Evolutionary conservation across 2,797 vertebrate genomes (phyloP).

Genomic region (Diplodus puntazzo): DNA sequence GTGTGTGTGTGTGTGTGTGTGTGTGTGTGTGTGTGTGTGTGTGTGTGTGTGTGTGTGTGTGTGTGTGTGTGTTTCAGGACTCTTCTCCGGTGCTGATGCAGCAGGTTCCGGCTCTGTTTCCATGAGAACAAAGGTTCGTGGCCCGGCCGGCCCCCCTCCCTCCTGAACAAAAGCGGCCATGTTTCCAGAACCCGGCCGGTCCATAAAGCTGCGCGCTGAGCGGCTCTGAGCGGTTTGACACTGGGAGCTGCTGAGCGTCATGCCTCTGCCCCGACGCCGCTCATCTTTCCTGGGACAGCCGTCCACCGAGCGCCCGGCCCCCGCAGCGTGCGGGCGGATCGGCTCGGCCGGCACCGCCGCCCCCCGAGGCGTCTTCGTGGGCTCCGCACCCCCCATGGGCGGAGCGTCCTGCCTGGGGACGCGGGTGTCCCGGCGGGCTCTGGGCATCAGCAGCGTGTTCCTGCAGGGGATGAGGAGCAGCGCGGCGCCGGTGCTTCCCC

Average conservation of each 20-base stretch:
- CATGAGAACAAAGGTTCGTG: conserved; percentile 56
- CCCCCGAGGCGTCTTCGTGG: conserved; percentile 61
- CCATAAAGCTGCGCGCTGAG: conserved; percentile 74
- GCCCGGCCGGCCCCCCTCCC: conserved; percentile 6
- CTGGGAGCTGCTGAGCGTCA: conserved; percentile 61
- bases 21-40: no score
- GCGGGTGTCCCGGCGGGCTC: conserved; percentile 90
- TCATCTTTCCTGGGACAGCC: conserved; percentile 89
- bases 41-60: background rate
- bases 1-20: background rate
- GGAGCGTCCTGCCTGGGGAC: conserved; percentile 86
- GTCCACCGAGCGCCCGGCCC: conserved; percentile 63
- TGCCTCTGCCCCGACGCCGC: conserved; percentile 91
- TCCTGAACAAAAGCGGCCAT: conserved; percentile 79
- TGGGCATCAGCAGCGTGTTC: conserved; percentile 96
- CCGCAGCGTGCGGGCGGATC: conserved; percentile 68
- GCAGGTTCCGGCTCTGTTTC: conserved; percentile 49
- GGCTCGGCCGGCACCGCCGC: conserved; percentile 27
- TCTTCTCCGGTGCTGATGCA: conserved; percentile 87
- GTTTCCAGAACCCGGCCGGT: conserved; percentile 88
- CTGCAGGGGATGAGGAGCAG: conserved; percentile 92
- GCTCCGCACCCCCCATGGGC: conserved; percentile 37
- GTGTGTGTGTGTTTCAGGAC: conserved; percentile 70
- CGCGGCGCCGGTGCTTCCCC: conserved; percentile 76
- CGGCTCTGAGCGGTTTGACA: conserved; percentile 70